Conservation (phyloP, 2,888 invertebrate genomes). For the Chrysopilus asiliformis region DNA sequence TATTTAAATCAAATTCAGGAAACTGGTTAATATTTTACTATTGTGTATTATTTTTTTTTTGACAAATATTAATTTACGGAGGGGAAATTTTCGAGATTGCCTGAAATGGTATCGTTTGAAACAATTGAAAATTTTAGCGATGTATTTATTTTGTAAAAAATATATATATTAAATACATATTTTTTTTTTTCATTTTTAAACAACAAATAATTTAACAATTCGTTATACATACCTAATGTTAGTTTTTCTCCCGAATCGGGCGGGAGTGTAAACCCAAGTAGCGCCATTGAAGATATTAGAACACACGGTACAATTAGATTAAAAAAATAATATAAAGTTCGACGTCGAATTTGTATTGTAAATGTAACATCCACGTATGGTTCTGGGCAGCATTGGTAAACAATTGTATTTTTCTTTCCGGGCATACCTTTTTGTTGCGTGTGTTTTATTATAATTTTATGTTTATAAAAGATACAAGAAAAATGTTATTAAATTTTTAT, state of each 20-base stretch:
- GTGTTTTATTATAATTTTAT: too few species aligned
- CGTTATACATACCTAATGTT: conserved; percentile 34
- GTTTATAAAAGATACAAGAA: too few species aligned
- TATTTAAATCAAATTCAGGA: too few species aligned
- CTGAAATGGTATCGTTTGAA: too few species aligned
- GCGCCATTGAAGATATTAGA: conserved; percentile 95
- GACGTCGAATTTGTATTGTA: conserved; percentile 87
- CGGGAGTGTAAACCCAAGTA: conserved; percentile 94
- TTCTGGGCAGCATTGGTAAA: conserved; percentile 86
- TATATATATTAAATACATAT: not conserved
- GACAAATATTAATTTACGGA: too few species aligned
- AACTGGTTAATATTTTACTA: too few species aligned
- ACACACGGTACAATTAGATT: conserved; percentile 99
- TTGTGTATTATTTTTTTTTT: too few species aligned
- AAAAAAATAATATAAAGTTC: conserved; percentile 97
- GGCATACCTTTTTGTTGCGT: conserved; percentile 80
- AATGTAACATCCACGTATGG: conserved; percentile 87
- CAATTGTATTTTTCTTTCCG: conserved; percentile 78
- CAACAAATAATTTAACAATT: conserved; percentile 2
- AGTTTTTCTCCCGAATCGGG: conserved; percentile 55
- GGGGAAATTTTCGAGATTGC: too few species aligned
- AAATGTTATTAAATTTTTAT: too few species aligned
- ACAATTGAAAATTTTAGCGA: not conserved
- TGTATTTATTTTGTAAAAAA: not conserved
- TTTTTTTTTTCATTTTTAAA: conserved; percentile 1